Percentiles rank a stretch among this genome's conserved stretches.
Conservation (phyloP, 2,113 vertebrate genomes). For the Hypanus sabinus region DNA sequence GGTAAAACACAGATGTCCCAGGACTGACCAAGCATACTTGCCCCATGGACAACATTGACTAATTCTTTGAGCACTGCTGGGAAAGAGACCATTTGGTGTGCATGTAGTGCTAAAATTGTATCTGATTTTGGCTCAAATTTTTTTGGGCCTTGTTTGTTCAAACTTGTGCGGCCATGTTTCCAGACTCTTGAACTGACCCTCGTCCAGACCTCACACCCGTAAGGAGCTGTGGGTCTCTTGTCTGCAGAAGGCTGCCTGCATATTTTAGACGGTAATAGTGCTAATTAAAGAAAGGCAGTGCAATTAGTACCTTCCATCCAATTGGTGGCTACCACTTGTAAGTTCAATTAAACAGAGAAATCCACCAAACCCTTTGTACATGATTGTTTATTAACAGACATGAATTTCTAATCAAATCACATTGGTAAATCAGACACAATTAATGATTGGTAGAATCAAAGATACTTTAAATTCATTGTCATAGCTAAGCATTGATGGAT, state of each 20-base stretch:
- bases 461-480: not conserved
- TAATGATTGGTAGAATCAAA: not conserved
- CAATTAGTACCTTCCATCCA: not conserved
- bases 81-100: too few species aligned
- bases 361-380: not conserved
- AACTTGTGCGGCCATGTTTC: too few species aligned
- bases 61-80: too few species aligned
- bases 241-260: not conserved
- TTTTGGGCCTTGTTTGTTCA: too few species aligned
- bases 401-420: not conserved
- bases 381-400: not conserved
- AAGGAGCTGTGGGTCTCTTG: not conserved
- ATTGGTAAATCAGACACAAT: not conserved
- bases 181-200: too few species aligned
- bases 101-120: too few species aligned
- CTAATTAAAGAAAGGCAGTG: conserved; percentile 35
- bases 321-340: not conserved
- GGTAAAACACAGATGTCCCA: too few species aligned
- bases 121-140: too few species aligned
- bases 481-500: not conserved
- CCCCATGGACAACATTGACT: too few species aligned
- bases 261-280: not conserved
- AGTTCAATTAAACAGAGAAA: not conserved
- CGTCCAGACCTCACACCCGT: not conserved
- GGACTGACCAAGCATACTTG: too few species aligned